phyloP scores from a whole-genome alignment of 2,113 vertebrate genomes.

The Daboia siamensis region DNA sequence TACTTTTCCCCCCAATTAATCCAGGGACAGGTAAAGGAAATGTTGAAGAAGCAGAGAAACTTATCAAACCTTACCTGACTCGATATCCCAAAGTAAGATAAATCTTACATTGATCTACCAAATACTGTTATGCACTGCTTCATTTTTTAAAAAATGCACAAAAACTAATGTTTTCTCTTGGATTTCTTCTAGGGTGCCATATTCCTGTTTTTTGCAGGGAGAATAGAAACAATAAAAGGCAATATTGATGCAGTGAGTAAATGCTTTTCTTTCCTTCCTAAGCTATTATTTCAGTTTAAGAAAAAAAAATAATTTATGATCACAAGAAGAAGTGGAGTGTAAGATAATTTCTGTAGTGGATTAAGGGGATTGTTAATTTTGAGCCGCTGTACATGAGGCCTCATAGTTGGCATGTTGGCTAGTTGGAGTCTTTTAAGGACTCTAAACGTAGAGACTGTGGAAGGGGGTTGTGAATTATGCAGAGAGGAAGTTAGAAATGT shows the following conservation, averaged over 20 bases:
- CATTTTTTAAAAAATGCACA: constrained; percentile 32
- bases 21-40: constrained; percentile 95
- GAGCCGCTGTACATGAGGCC: background rate
- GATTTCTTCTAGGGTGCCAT: constrained; percentile 86
- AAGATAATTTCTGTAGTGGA: background rate
- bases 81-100: constrained; percentile 87
- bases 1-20: constrained; percentile 36
- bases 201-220: constrained; percentile 97
- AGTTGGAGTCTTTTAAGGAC: background rate
- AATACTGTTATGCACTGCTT: background rate
- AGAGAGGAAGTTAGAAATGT: background rate
- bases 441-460: background rate
- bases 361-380: background rate
- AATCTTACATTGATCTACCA: constrained; percentile 16
- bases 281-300: constrained; percentile 7
- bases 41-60: constrained; percentile 87
- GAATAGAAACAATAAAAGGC: constrained; percentile 96
- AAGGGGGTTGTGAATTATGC: background rate
- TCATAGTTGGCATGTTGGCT: background rate
- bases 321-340: background rate
- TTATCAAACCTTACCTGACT: constrained; percentile 87
- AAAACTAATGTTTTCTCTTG: constrained; percentile 56
- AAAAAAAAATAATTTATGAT: background rate
- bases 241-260: constrained; percentile 88
- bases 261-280: background rate